Percentiles rank a stretch among this genome's conserved stretches.
These are phyloP conservation scores for Gadopsis marmoratus DNA, from an alignment of 2,797 vertebrate genomes.

Conservation along the genomic window DNA sequence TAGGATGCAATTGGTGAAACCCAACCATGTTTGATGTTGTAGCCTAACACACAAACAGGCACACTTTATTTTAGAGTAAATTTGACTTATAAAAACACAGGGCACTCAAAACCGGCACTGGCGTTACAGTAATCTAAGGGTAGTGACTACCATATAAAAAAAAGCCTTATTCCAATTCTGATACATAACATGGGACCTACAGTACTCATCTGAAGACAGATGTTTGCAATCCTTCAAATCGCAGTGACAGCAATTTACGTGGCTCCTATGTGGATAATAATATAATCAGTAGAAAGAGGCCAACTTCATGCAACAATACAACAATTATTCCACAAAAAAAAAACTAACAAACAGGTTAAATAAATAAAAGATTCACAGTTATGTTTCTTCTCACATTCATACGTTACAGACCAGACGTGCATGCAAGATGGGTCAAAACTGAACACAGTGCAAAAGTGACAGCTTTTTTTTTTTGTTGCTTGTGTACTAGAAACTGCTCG, in stretches of 20 bases:
- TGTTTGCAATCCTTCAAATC: slow-evolving; percentile 50
- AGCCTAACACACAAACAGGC: slow-evolving; percentile 71
- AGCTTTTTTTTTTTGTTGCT: slow-evolving; percentile 35
- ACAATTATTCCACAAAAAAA: slow-evolving; percentile 63
- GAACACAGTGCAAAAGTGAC: slow-evolving; percentile 63
- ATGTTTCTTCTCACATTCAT: slow-evolving; percentile 74
- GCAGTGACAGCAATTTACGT: slow-evolving; percentile 50
- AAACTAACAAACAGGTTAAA: slow-evolving; percentile 53
- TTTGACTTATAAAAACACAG: slow-evolving; percentile 62
- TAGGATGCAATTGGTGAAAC: slow-evolving; percentile 40
- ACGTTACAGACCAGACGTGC: slow-evolving; percentile 68
- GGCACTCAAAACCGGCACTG: slow-evolving; percentile 61
- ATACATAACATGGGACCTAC: slow-evolving; percentile 52
- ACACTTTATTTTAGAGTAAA: slow-evolving; percentile 54
- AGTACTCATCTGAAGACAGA: slow-evolving; percentile 46
- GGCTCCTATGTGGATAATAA: slow-evolving; percentile 51
- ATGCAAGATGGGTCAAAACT: slow-evolving; percentile 71
- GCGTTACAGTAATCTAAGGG: slow-evolving; percentile 49
- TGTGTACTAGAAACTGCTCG: slow-evolving; percentile 63
- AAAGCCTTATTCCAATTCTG: slow-evolving; percentile 55
- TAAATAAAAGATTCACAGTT: slow-evolving; percentile 65
- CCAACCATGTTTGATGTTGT: slow-evolving; percentile 69
- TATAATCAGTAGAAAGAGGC: slow-evolving; percentile 70
- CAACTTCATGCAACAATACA: slow-evolving; percentile 77
- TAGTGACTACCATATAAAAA: slow-evolving; percentile 64